These are phyloP conservation scores for Tragopan temminckii DNA, from an alignment of 2,797 vertebrate genomes.

Conservation along the genomic window DNA sequence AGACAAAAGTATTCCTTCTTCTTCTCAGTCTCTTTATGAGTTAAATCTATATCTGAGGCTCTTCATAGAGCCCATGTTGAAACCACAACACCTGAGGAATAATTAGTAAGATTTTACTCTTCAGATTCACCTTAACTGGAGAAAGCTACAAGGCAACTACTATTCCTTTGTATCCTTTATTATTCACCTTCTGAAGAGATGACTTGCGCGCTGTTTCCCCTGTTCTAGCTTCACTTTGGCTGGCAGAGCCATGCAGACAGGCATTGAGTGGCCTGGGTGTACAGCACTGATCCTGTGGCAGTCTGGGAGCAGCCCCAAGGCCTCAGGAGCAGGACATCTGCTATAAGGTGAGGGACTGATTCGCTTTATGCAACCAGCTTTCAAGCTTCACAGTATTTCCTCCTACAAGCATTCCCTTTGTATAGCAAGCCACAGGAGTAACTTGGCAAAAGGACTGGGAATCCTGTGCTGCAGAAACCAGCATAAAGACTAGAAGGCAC, in stretches of 20 bases:
- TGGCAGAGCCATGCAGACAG: fast-evolving
- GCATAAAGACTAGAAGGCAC: neutral
- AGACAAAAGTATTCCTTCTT: neutral
- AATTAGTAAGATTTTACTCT: neutral
- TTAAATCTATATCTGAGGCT: neutral
- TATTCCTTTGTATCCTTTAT: neutral
- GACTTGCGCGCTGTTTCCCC: neutral
- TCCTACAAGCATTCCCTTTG: neutral
- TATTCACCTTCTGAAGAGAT: neutral
- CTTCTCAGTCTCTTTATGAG: neutral
- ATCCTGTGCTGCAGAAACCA: neutral
- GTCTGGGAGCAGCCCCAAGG: neutral
- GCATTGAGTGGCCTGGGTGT: neutral
- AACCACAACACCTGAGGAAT: neutral
- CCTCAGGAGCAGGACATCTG: neutral
- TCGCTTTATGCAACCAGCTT: neutral
- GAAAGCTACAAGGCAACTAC: neutral
- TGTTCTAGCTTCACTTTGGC: neutral
- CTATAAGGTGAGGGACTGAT: neutral
- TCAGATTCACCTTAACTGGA: neutral
- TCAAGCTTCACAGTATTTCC: neutral
- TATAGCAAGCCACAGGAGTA: neutral
- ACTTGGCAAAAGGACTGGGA: neutral
- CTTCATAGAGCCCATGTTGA: neutral
- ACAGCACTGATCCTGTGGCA: neutral